Percentiles rank a stretch among this genome's conserved stretches.
Conservation (phyloP, 2,888 invertebrate genomes). For the Trachelus iudaicus region DNA sequence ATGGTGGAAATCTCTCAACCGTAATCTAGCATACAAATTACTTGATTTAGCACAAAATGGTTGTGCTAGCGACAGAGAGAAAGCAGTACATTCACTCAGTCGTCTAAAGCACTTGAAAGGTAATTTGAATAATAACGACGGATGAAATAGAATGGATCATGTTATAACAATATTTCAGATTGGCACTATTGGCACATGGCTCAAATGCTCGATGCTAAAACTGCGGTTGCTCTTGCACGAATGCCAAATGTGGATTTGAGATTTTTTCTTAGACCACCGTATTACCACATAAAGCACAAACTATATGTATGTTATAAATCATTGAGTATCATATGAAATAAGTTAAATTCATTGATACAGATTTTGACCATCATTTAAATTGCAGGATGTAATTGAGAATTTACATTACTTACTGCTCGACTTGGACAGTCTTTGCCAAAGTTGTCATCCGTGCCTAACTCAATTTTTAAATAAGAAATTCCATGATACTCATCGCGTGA, state of each 20-base stretch:
- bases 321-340: not conserved
- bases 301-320: conserved; percentile 64
- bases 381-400: conserved; percentile 53
- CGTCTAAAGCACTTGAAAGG: conserved; percentile 75
- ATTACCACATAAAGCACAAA: conserved; percentile 60
- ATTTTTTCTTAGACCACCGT: conserved; percentile 80
- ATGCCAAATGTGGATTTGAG: conserved; percentile 76
- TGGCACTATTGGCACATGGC: conserved; percentile 79
- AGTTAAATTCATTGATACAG: not conserved
- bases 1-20: conserved; percentile 74
- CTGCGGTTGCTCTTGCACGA: conserved; percentile 82
- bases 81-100: conserved; percentile 75
- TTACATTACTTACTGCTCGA: conserved; percentile 47
- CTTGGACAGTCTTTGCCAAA: conserved; percentile 47
- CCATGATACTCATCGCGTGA: conserved; percentile 48
- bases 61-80: conserved; percentile 71
- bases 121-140: conserved; percentile 24
- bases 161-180: conserved; percentile 58
- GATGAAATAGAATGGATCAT: conserved; percentile 3
- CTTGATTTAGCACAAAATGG: conserved; percentile 76
- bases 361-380: not conserved
- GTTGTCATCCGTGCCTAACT: conserved; percentile 54
- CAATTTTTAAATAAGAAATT: conserved; percentile 58
- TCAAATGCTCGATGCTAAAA: conserved; percentile 81
- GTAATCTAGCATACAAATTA: conserved; percentile 75